phyloP scores from a whole-genome alignment of 53 echinoderm and acorn worm species.

The Antedon mediterranea region DNA sequence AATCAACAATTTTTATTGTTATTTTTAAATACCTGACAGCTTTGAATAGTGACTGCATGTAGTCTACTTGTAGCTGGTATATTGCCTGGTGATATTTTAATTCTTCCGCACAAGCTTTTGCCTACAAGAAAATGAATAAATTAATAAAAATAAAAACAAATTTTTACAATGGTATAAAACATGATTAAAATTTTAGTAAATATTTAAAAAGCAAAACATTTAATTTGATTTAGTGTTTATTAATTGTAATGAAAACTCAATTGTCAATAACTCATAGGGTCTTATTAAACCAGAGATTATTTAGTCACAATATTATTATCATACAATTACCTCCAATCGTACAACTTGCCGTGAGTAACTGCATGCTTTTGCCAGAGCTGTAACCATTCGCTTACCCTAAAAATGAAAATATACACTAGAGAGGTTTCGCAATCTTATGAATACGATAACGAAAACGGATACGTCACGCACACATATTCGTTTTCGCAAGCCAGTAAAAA shows the following conservation, averaged over 20 bases:
- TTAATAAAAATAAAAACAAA: not conserved
- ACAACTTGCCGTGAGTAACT: slow-evolving; percentile 69
- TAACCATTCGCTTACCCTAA: slow-evolving; percentile 51
- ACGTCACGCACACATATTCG: too few species aligned
- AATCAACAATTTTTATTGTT: not conserved
- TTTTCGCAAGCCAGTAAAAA: too few species aligned
- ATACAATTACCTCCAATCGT: slow-evolving; percentile 75
- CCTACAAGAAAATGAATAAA: slow-evolving; percentile 17
- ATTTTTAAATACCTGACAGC: slow-evolving; percentile 91
- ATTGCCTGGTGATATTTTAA: slow-evolving; percentile 77
- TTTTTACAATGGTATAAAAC: not conserved
- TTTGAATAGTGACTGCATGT: slow-evolving; percentile 66
- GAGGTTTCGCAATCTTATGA: too few species aligned
- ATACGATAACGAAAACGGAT: too few species aligned
- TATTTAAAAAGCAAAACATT: too few species aligned
- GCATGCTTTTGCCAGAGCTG: slow-evolving; percentile 62
- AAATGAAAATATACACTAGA: too few species aligned
- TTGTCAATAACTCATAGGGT: too few species aligned
- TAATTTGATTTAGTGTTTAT: too few species aligned
- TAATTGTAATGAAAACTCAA: too few species aligned
- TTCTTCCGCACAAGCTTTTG: slow-evolving; percentile 77
- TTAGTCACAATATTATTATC: too few species aligned
- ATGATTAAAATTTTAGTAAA: too few species aligned
- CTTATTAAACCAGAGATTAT: too few species aligned
- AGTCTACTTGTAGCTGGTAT: slow-evolving; percentile 73